phyloP scores from a whole-genome alignment of 2,888 invertebrate species.

The Campoplex nolae region DNA sequence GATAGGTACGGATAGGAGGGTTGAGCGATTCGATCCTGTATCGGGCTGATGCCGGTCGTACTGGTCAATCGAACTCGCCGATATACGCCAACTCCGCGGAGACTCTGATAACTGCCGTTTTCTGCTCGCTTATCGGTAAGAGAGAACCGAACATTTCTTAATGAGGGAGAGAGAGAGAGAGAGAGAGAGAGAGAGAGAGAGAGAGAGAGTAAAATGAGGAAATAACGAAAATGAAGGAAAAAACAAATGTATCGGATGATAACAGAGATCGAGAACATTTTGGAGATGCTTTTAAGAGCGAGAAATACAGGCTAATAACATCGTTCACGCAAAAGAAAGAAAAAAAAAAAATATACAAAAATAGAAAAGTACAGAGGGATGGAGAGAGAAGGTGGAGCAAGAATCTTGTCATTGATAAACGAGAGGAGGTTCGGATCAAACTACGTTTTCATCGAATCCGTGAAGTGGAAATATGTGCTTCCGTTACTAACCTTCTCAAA shows the following conservation, averaged over 20 bases:
- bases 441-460: background rate
- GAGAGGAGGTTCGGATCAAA: background rate
- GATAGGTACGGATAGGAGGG: slow-evolving; percentile 13
- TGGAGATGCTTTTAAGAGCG: too few relatives aligned
- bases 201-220: slow-evolving; percentile 44
- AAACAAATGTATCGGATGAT: background rate
- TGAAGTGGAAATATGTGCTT: background rate
- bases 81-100: slow-evolving; percentile 69
- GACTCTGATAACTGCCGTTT: slow-evolving; percentile 52
- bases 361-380: background rate
- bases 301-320: background rate
- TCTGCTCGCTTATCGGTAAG: slow-evolving; percentile 60
- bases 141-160: slow-evolving; percentile 39
- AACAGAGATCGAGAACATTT: too few relatives aligned
- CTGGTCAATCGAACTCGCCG: slow-evolving; percentile 65
- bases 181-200: slow-evolving; percentile 1
- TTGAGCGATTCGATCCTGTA: slow-evolving; percentile 52
- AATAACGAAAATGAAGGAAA: slow-evolving; percentile 5
- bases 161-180: slow-evolving; percentile 29
- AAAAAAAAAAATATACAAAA: background rate
- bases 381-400: background rate
- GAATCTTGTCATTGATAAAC: background rate
- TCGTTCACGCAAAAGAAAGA: background rate
- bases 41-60: slow-evolving; percentile 58
- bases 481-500: background rate